Conservation (phyloP, 2,888 invertebrate species). For the Noctua comes region DNA sequence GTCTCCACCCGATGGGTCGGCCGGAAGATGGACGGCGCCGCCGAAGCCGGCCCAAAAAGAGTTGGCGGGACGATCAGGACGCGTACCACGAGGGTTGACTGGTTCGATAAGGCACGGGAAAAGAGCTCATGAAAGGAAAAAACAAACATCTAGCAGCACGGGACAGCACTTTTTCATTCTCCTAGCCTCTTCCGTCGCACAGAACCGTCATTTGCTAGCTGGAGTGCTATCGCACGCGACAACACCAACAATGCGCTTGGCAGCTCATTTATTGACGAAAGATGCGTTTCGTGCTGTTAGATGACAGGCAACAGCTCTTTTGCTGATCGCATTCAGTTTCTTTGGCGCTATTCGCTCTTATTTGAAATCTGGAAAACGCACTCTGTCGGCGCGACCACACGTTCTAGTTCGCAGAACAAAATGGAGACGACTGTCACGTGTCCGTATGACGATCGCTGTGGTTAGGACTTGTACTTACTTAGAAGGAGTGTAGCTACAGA, state of each 20-base stretch:
- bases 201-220: background rate
- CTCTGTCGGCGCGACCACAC: background rate
- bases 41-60: no score
- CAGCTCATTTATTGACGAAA: background rate
- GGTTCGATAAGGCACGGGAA: no score
- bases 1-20: no score
- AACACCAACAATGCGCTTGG: background rate
- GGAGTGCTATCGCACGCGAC: background rate
- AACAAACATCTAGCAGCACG: background rate
- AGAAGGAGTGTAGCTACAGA: background rate
- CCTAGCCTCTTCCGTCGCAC: background rate
- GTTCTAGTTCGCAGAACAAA: background rate
- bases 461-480: background rate
- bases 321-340: background rate
- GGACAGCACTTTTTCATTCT: background rate
- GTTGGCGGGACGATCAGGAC: no score
- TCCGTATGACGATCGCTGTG: background rate
- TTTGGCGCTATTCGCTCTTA: background rate
- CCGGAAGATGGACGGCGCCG: no score
- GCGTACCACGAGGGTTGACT: no score
- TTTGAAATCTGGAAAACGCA: background rate
- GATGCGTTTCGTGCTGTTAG: background rate
- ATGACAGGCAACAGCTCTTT: background rate
- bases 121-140: no score
- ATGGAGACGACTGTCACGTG: background rate